These are phyloP conservation scores for Aricia agestis DNA, from an alignment of 1,140 invertebrate genomes.

Conservation along the genomic window DNA sequence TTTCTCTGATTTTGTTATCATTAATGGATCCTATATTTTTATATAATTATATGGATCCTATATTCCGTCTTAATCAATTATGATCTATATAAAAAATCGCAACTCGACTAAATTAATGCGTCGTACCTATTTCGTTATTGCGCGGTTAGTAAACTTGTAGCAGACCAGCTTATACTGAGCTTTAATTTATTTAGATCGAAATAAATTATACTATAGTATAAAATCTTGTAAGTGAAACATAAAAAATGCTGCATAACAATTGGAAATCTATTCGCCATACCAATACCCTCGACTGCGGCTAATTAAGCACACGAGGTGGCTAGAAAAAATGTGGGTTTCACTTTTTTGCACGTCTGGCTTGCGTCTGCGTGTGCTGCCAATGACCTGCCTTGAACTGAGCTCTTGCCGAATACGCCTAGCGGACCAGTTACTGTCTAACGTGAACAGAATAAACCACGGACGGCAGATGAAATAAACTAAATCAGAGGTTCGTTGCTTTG, in stretches of 20 bases:
- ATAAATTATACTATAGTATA: too few relatives aligned
- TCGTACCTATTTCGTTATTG: too few relatives aligned
- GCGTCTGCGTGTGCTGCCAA: conserved; percentile 63
- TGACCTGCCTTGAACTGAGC: conserved; percentile 67
- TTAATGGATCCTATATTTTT: too few relatives aligned
- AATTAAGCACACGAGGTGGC: conserved; percentile 35
- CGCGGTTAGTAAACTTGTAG: too few relatives aligned
- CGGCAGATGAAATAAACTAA: not conserved
- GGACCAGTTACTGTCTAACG: conserved; percentile 3
- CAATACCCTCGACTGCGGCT: not conserved
- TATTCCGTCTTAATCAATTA: too few relatives aligned
- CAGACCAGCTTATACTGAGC: too few relatives aligned
- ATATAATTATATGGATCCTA: too few relatives aligned
- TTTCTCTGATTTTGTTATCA: too few relatives aligned
- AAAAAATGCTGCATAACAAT: not conserved
- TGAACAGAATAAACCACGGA: not conserved
- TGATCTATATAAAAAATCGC: too few relatives aligned
- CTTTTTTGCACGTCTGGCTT: conserved; percentile 70
- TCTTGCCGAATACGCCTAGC: conserved; percentile 22
- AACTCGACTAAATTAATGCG: too few relatives aligned
- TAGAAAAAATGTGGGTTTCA: conserved; percentile 63
- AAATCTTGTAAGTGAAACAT: not conserved
- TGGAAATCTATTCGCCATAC: conserved; percentile 5
- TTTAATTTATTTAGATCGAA: too few relatives aligned
- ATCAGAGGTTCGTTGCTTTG: too few relatives aligned